phyloP scores from a whole-genome alignment of 2,888 invertebrate species.

The Girardia tigrina region DNA sequence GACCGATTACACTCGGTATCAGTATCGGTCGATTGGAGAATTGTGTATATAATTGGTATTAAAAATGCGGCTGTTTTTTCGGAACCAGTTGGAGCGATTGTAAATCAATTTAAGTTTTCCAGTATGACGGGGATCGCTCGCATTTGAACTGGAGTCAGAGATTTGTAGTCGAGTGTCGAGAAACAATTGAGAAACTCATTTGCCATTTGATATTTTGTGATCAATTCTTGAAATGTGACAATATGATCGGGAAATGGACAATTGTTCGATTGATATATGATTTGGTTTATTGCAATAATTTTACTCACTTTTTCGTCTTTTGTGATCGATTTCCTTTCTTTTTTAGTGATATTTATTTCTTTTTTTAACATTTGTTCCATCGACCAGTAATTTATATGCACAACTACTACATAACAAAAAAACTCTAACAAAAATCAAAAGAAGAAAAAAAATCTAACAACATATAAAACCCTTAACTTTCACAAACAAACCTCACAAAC shows the following conservation, averaged over 20 bases:
- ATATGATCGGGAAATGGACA: background rate
- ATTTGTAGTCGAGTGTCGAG: constrained; percentile 40
- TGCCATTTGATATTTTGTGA: background rate
- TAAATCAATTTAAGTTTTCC: constrained; percentile 63
- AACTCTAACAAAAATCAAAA: too few species aligned
- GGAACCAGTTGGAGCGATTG: constrained; percentile 89
- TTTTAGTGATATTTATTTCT: too few species aligned
- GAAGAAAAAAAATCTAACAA: too few species aligned
- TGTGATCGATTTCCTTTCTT: too few species aligned
- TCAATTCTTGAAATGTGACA: background rate
- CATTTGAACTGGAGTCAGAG: constrained; percentile 54
- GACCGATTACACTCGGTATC: background rate
- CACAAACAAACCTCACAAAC: too few species aligned
- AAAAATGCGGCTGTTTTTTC: constrained; percentile 91
- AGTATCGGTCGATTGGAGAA: constrained; percentile 52
- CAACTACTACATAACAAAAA: too few species aligned
- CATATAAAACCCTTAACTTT: too few species aligned
- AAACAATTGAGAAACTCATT: constrained; percentile 24
- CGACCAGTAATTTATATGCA: too few species aligned
- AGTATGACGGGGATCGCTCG: constrained; percentile 79
- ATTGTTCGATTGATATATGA: too few species aligned
- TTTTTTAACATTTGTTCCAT: too few species aligned
- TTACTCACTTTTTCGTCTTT: too few species aligned
- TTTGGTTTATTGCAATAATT: too few species aligned
- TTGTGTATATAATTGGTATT: constrained; percentile 66